Conservation (phyloP, 2,888 invertebrate genomes). For the Dicyrtoma fusca region DNA sequence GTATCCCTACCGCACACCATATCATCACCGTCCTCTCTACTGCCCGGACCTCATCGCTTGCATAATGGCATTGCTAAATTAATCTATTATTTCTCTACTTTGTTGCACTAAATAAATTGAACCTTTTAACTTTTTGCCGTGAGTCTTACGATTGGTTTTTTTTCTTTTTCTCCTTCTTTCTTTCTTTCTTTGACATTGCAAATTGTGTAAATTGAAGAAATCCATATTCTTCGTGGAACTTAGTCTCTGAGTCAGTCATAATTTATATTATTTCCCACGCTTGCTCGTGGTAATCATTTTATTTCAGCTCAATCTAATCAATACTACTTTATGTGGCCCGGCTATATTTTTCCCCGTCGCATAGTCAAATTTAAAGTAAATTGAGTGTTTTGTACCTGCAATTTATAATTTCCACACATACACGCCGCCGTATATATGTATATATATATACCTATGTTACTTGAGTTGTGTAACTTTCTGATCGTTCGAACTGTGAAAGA, state of each 20-base stretch:
- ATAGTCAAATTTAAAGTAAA: too few species aligned
- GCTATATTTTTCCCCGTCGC: too few species aligned
- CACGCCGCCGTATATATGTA: neutral
- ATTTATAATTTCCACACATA: neutral
- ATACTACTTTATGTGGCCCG: too few species aligned
- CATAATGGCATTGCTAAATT: neutral
- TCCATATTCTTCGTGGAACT: neutral
- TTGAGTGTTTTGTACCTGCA: neutral
- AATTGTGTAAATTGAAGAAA: neutral
- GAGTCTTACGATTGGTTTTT: slow-evolving; percentile 9
- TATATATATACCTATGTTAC: too few species aligned
- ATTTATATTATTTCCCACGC: slow-evolving; percentile 10
- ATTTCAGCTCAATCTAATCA: too few species aligned
- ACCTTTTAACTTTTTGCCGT: slow-evolving; percentile 7
- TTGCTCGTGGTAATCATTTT: neutral
- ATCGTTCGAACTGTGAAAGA: too few species aligned
- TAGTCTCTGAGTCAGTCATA: neutral
- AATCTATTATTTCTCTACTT: slow-evolving; percentile 7
- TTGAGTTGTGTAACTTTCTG: too few species aligned
- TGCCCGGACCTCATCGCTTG: neutral
- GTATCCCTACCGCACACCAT: too few species aligned
- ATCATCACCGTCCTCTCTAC: too few species aligned
- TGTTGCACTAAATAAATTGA: slow-evolving; percentile 5
- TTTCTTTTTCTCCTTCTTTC: neutral
- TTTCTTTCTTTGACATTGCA: neutral